Evolutionary conservation across 2,888 invertebrate genomes (phyloP), one percentile per base, ranked within the genome.

Genomic region (Cybosia mesomella): DNA sequence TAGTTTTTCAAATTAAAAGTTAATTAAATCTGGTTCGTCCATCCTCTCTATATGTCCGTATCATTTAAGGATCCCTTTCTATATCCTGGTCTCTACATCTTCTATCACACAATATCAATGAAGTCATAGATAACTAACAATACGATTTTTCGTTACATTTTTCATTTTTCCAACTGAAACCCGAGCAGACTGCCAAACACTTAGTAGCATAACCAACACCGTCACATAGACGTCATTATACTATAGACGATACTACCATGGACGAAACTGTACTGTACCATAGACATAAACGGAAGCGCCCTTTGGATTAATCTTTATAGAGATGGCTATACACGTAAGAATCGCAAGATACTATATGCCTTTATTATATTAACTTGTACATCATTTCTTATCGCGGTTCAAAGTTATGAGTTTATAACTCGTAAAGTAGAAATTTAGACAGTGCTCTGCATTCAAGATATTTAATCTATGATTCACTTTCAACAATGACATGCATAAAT

Each of bases 401-500:
- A 64, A 72, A 71, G 68, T 76, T 69, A 74, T 63, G 77, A 70
- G 70, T 34, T n/a, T 43, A 63, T 58, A 58, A 32, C 57, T 58
- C 70, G 54, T 77, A 71, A 71, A 75, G 4, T 39, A 39, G n/a
- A n/a, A 49, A 57, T 61, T 36, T n/a, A 15, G 39, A 55, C n/a
- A 21, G 13, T 5, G 24, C 55, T 57, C 67, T 61, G 36, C 68
- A 63, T 43, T 67, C 74, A 72, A 76, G 70, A 74, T 74, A 72
- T 76, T 74, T 72, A 69, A 72, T 76, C 76, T 74, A 68, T 68
- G 76, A 74, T 73, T 74, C 53, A 76, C 55, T 78, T 77, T 59
- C 71, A 53, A 72, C 73, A 65, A 70, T 54, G 65, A 57, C 67
- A 68, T 73, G 22, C 24, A 13, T 43, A 43, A 43, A 1, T 18